Evolutionary conservation across 2,888 invertebrate genomes (phyloP), one percentile per base, ranked within the genome.

Genomic region (Altica lythri): DNA sequence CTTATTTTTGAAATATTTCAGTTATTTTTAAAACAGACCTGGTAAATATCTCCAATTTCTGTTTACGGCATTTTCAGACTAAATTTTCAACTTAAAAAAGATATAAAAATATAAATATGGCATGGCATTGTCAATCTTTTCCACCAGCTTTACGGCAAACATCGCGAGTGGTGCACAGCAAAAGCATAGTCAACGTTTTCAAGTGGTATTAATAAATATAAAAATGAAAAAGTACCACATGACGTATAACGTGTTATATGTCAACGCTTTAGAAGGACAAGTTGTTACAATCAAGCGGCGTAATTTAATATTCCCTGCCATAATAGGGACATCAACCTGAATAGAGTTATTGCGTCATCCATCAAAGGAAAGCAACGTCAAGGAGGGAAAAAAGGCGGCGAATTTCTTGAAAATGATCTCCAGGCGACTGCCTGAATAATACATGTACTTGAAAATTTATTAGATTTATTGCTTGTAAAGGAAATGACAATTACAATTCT

Each of bases 281-380:
- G 61, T 66, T 61, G 64, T 62, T 64, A 61, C 61, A 61, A 63
- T 66, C 62, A 51, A 53, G 60, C 59, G 37, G 19, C 50, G 62
- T 64, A 62, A 66, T 66, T 65, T 64, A 61, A 65, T 63, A 65
- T 63, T 60, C 61, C 57, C 50, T 55, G 49, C 59, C 56, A 58
- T 64, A 62, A 58, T 61, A 60, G 56, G 60, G 50, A 58, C 61
- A 59, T 63, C 64, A 62, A 54, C 60, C 57, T 56, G 61, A 60
- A 63, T 63, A 61, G 60, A 61, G 64, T 63, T 60, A 63, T 64
- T 64, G 61, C 66, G 58, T 56, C 59, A 60, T 56, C 40, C 49
- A 58, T 57, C 49, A 49, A 49, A 49, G 49, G n/a, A 49, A 49
- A 49, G 49, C 40, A 42, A 32, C 49, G 49, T 17, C 49, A 30